Evolutionary conservation across 2,113 vertebrate genomes (phyloP), one percentile per base, ranked within the genome.

Genomic region (Tyto alba): DNA sequence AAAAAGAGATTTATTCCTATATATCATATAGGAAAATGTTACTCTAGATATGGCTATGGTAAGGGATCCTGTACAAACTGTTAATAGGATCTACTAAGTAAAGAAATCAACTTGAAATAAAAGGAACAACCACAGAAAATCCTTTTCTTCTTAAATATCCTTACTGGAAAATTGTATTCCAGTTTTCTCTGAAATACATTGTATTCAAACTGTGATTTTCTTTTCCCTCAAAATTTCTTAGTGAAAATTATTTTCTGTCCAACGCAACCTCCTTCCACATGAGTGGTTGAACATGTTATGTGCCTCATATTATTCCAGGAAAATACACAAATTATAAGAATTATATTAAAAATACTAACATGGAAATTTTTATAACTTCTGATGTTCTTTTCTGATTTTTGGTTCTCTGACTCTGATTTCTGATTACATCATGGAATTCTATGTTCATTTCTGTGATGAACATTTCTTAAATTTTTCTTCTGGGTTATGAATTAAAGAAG

Each of bases 211-310:
- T 21, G 8, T 53, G 17, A 19, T 36, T 67, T 92, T 63, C 3
- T 78, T 74, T 57, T 60, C 32, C 25, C 19, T 62, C 21, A 45
- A 9, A 16, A 43, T 64, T 47, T 68, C 57, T 64, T 29, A 34
- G 26, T 27, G 20, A 83, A 83, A 66, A n/a, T 48, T 30, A 1
- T 40, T 66, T 91, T 60, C 19, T 74, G 7, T 48, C 23, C 29
- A 74, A 8, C 26, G 20, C 2, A 67, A 32, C 3, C 16, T 88
- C 29, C 13, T 78, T 53, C 32, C 7, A 25, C 2, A 11, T 0
- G 0, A 27, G 7, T 19, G 16, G 4, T 47, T 50, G 82, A 53
- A 21, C 2, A 25, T 7, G 1, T 34, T 56, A 17, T 6, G 3
- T n/a, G 20, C 9, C 77, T 14, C 27, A 30, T 23, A 34, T 66